Evolutionary conservation across 2,113 vertebrate genomes (phyloP).

Genomic region (Theristicus caerulescens): DNA sequence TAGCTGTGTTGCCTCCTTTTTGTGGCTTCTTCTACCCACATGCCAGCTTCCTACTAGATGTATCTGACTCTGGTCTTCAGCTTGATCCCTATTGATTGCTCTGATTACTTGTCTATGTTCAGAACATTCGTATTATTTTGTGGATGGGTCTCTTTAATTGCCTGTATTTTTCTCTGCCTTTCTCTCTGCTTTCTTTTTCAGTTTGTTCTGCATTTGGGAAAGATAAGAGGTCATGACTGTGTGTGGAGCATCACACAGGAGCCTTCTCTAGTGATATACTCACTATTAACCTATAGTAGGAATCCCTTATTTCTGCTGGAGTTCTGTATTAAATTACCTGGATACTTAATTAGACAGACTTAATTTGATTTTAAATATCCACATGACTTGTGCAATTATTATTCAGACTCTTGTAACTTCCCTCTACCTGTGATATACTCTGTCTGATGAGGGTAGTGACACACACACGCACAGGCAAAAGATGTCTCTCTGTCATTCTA

Average conservation of each 20-base stretch:
- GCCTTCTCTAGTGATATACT: neutral
- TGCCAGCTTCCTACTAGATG: neutral
- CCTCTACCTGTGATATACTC: neutral
- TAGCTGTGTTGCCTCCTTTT: neutral
- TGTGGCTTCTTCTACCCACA: neutral
- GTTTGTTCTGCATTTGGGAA: neutral
- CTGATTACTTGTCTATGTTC: neutral
- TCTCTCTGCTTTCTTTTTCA: neutral
- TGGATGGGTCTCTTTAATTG: neutral
- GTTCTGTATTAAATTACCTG: neutral
- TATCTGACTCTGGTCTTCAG: neutral
- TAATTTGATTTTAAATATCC: constrained; percentile 28
- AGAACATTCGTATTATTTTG: neutral
- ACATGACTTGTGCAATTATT: neutral
- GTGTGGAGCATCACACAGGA: neutral
- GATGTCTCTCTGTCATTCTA: neutral
- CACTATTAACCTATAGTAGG: neutral
- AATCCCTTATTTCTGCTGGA: neutral
- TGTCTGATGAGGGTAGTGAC: neutral
- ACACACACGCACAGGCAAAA: neutral
- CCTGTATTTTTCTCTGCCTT: neutral
- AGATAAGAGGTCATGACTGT: neutral
- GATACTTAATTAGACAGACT: constrained; percentile 13
- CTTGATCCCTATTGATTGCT: neutral
- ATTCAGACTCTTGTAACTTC: neutral